Evolutionary conservation across 2,888 invertebrate genomes (phyloP).

Genomic region (Anagyrus pseudococci): DNA sequence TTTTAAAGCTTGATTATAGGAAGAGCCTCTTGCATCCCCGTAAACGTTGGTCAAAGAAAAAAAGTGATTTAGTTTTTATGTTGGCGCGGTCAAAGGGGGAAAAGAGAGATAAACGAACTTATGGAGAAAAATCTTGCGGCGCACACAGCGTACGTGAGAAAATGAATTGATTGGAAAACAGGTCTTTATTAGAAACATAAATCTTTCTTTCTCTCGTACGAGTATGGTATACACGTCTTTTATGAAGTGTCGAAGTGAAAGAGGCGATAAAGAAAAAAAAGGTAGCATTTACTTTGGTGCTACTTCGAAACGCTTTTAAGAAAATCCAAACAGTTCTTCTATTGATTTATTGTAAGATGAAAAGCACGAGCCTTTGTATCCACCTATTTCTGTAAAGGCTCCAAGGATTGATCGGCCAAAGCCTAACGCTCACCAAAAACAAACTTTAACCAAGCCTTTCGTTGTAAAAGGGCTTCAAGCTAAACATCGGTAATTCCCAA

Average conservation of each 20-base stretch:
- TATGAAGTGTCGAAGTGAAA: not conserved
- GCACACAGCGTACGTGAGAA: not conserved
- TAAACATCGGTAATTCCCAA: too few species aligned
- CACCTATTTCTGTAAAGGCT: too few species aligned
- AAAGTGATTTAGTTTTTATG: too few species aligned
- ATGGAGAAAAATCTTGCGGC: too few species aligned
- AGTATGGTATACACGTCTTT: not conserved
- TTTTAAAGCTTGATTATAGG: not conserved
- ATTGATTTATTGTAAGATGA: too few species aligned
- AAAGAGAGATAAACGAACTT: too few species aligned
- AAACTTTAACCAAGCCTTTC: too few species aligned
- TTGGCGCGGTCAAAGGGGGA: not conserved
- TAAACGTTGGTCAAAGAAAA: too few species aligned
- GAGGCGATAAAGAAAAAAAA: not conserved
- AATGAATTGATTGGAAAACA: slow-evolving; percentile 22
- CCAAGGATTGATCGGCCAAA: too few species aligned
- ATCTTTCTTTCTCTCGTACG: slow-evolving; percentile 9
- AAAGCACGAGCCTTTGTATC: too few species aligned
- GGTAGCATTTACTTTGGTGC: not conserved
- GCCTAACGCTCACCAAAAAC: too few species aligned
- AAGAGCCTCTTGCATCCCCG: not conserved
- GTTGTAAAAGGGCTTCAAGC: too few species aligned
- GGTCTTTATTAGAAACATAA: slow-evolving; percentile 26
- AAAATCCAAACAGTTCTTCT: slow-evolving; percentile 19
- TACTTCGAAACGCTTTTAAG: slow-evolving; percentile 12